These are phyloP conservation scores for Pterostichus niger DNA, from an alignment of 2,888 invertebrate genomes.

Conservation along the genomic window DNA sequence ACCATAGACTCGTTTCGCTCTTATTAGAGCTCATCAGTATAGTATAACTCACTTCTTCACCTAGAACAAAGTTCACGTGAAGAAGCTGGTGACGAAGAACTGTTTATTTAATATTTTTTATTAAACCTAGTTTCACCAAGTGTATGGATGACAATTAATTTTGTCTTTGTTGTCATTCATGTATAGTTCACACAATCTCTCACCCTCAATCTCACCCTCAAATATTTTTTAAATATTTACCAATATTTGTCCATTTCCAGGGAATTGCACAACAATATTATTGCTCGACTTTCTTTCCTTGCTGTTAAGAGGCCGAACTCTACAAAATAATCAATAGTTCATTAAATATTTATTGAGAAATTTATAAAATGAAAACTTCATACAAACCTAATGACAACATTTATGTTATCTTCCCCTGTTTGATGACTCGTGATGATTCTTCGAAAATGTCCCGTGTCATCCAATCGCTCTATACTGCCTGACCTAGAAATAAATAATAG, in stretches of 20 bases:
- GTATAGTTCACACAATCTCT: no score
- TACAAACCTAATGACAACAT: slow-evolving; percentile 90
- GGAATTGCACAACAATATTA: slow-evolving; percentile 87
- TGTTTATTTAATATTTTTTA: no score
- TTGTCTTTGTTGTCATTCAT: no score
- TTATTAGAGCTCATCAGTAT: no score
- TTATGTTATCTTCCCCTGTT: slow-evolving; percentile 89
- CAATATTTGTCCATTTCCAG: slow-evolving; percentile 93
- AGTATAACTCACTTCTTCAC: no score
- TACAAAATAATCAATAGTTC: slow-evolving; percentile 73
- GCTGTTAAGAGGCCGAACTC: slow-evolving; percentile 90
- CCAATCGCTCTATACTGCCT: slow-evolving; percentile 78
- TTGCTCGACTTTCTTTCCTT: slow-evolving; percentile 87
- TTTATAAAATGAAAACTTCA: slow-evolving; percentile 11
- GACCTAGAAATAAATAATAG: slow-evolving; percentile 70
- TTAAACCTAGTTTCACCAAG: no score
- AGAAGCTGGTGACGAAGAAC: no score
- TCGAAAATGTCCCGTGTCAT: slow-evolving; percentile 76
- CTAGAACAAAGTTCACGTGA: no score
- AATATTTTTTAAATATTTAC: slow-evolving; percentile 70
- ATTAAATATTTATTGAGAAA: slow-evolving; percentile 13
- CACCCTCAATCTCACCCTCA: not conserved
- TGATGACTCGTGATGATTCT: slow-evolving; percentile 78
- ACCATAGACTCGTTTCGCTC: no score
- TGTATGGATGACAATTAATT: no score